Evolutionary conservation across 2,113 vertebrate species (phyloP).

Genomic region (Zingel zingel): DNA sequence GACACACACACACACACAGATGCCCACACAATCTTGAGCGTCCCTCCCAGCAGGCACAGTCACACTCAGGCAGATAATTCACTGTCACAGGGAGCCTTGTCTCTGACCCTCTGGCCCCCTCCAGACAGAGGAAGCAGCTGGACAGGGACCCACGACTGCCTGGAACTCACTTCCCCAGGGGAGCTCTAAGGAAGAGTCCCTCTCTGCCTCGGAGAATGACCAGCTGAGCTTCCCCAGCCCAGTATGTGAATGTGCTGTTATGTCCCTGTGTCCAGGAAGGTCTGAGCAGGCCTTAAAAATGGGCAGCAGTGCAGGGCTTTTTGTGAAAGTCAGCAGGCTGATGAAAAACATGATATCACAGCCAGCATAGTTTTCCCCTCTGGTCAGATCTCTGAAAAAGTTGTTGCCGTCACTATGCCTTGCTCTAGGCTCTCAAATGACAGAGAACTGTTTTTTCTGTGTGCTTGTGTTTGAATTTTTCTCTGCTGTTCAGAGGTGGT

Average conservation of each 20-base stretch:
- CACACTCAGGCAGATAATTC: constrained; percentile 84
- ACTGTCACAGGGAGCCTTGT: constrained; percentile 82
- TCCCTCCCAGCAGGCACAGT: constrained; percentile 81
- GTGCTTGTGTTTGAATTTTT: constrained; percentile 4
- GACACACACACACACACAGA: constrained; percentile 23
- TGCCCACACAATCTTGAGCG: constrained; percentile 70
- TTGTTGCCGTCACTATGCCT: no score
- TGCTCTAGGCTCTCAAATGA: not conserved
- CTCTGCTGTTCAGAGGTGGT: not conserved
- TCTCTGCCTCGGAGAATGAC: constrained; percentile 78
- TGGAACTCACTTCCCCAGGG: constrained; percentile 76
- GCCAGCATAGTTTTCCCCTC: constrained; percentile 28
- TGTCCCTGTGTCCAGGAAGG: constrained; percentile 49
- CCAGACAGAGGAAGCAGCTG: constrained; percentile 82
- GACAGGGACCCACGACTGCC: constrained; percentile 82
- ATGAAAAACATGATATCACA: constrained; percentile 41
- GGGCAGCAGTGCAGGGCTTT: constrained; percentile 31
- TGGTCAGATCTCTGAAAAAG: constrained; percentile 9
- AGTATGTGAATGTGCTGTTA: constrained; percentile 58
- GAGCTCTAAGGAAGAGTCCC: constrained; percentile 71
- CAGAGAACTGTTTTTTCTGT: not conserved
- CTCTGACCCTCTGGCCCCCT: constrained; percentile 79
- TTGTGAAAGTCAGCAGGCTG: constrained; percentile 31
- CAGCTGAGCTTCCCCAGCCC: constrained; percentile 78
- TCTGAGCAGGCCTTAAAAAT: constrained; percentile 43